phyloP scores from a whole-genome alignment of 92 coral and sea anemone genomes.

The Zoanthus solanderi region DNA sequence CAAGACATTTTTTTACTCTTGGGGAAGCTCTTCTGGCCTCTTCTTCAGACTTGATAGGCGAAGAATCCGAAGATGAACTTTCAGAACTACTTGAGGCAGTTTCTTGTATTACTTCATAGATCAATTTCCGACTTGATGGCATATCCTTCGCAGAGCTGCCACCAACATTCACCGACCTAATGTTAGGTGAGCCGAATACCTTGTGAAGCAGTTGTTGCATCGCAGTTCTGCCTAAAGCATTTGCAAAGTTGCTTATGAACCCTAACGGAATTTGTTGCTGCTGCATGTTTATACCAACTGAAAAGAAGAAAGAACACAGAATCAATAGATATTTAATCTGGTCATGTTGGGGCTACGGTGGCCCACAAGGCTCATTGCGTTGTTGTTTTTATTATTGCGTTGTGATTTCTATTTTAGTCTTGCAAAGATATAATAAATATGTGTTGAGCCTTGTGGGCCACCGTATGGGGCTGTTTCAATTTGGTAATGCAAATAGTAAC shows the following conservation, averaged over 20 bases:
- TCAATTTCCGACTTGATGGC: conserved; percentile 24
- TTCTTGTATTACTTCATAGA: conserved; percentile 16
- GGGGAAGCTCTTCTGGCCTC: too few relatives aligned
- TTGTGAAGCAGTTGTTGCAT: conserved; percentile 27
- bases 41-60: too few relatives aligned
- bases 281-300: conserved; percentile 23
- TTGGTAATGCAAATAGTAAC: conserved; percentile 31
- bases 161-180: conserved; percentile 25
- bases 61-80: too few relatives aligned
- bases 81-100: conserved; percentile 10
- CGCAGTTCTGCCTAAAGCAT: conserved; percentile 25
- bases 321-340: conserved; percentile 21
- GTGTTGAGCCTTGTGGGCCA: conserved; percentile 31
- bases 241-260: conserved; percentile 24
- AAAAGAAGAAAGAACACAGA: conserved; percentile 26
- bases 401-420: conserved; percentile 30
- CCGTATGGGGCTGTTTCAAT: not conserved
- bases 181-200: conserved; percentile 20
- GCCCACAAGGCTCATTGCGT: conserved; percentile 25
- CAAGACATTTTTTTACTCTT: conserved; percentile 3
- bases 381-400: conserved; percentile 25
- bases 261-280: conserved; percentile 14
- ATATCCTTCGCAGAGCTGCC: conserved; percentile 20
- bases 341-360: conserved; percentile 27
- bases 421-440: conserved; percentile 27